Conservation (phyloP, 2,888 invertebrate species). For the Phalera bucephala region DNA sequence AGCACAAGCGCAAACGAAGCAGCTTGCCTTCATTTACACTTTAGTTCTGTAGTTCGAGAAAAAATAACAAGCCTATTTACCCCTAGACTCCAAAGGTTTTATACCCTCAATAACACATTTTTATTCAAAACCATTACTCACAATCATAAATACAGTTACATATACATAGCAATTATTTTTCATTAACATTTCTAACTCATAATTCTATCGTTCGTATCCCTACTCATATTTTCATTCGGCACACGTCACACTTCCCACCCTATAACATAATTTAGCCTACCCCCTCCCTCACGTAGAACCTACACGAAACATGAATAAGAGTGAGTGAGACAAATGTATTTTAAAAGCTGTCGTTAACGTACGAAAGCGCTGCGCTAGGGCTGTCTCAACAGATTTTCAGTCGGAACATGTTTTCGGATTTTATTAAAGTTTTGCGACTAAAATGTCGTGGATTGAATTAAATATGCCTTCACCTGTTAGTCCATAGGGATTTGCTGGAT, state of each 20-base stretch:
- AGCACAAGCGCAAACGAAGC: no score
- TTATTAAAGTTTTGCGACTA: constrained; percentile 20
- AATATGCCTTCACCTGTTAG: constrained; percentile 18
- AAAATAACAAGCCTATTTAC: no score
- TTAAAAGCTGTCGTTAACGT: constrained; percentile 27
- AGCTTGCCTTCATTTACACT: no score
- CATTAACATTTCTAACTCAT: constrained; percentile 35
- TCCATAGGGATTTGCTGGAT: constrained; percentile 12
- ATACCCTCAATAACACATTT: no score
- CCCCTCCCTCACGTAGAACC: constrained; percentile 19
- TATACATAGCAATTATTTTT: constrained; percentile 15
- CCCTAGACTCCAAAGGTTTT: no score
- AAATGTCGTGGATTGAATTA: constrained; percentile 20
- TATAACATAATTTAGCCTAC: constrained; percentile 31
- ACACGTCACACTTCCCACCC: constrained; percentile 48
- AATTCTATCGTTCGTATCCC: constrained; percentile 38
- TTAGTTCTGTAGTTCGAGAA: no score
- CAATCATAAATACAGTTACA: no score
- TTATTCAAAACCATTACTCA: no score
- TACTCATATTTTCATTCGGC: constrained; percentile 55
- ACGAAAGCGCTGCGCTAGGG: constrained; percentile 26
- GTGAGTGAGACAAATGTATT: constrained; percentile 33
- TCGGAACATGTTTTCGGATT: constrained; percentile 12
- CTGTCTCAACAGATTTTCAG: constrained; percentile 16
- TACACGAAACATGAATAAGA: constrained; percentile 37